Conservation (phyloP, 2,888 invertebrate genomes). For the Agonopterix alstromeriana region DNA sequence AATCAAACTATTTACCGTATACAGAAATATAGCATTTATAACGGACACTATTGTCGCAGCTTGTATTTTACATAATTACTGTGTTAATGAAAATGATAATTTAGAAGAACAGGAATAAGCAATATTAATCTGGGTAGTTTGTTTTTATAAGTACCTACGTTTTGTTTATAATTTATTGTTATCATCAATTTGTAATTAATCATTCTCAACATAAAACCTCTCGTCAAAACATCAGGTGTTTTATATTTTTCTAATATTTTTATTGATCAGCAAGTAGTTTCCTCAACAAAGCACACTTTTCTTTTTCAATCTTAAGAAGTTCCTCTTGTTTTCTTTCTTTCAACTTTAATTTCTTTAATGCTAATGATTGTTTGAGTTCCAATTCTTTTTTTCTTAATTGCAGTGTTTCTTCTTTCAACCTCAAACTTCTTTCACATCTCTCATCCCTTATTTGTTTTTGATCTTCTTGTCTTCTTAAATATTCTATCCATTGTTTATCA, state of each 20-base stretch:
- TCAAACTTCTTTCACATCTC: slow-evolving; percentile 45
- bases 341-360: slow-evolving; percentile 44
- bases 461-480: slow-evolving; percentile 47
- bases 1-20: slow-evolving; percentile 44
- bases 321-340: slow-evolving; percentile 54
- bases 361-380: slow-evolving; percentile 49
- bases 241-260: background rate
- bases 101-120: slow-evolving; percentile 23
- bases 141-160: no score
- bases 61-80: slow-evolving; percentile 53
- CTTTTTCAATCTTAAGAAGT: slow-evolving; percentile 47
- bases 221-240: background rate
- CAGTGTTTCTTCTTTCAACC: slow-evolving; percentile 47
- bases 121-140: background rate
- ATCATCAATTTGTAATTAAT: background rate
- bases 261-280: slow-evolving; percentile 36
- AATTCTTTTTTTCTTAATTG: slow-evolving; percentile 45
- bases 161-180: background rate
- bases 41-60: slow-evolving; percentile 51
- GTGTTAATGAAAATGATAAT: slow-evolving; percentile 44
- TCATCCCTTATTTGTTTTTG: slow-evolving; percentile 43
- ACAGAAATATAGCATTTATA: slow-evolving; percentile 48
- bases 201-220: background rate
- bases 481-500: slow-evolving; percentile 54
- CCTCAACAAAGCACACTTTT: slow-evolving; percentile 46